These are phyloP conservation scores for Ophioninae sp. DNA, from an alignment of 2,888 invertebrate genomes.

Conservation along the genomic window DNA sequence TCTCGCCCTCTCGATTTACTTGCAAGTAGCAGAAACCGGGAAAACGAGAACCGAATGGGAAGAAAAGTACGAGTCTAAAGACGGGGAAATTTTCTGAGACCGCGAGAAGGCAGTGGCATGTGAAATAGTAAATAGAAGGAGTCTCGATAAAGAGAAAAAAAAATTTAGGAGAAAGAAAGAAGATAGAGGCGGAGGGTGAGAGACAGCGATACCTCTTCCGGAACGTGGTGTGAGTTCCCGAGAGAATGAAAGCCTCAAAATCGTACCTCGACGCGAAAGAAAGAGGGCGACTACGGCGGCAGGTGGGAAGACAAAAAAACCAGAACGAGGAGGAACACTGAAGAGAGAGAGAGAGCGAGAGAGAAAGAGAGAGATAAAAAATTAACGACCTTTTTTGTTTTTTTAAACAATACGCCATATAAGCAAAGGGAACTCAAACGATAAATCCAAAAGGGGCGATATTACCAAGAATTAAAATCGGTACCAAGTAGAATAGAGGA, in stretches of 20 bases:
- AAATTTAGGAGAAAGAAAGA: background rate
- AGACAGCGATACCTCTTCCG: background rate
- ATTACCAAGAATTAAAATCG: background rate
- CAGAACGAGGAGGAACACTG: too few relatives aligned
- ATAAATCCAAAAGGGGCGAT: background rate
- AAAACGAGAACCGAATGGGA: constrained; percentile 20
- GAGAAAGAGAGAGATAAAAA: background rate
- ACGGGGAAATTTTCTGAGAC: constrained; percentile 34
- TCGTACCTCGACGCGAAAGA: background rate
- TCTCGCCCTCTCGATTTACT: background rate
- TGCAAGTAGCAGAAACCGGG: background rate
- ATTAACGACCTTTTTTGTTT: too few relatives aligned
- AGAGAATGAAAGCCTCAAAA: background rate
- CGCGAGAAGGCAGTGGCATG: constrained; percentile 30
- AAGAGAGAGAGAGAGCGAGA: background rate
- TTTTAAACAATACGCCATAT: too few relatives aligned
- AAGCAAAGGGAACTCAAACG: background rate
- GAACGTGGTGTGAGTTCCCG: background rate
- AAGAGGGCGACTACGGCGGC: too few relatives aligned
- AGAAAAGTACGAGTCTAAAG: background rate
- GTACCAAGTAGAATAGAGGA: background rate
- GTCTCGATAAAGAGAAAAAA: background rate
- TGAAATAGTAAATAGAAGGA: constrained; percentile 9
- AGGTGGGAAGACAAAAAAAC: too few relatives aligned
- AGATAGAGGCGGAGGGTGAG: background rate